Evolutionary conservation across 2,888 invertebrate species (phyloP).

Genomic region (Dicycla oo): DNA sequence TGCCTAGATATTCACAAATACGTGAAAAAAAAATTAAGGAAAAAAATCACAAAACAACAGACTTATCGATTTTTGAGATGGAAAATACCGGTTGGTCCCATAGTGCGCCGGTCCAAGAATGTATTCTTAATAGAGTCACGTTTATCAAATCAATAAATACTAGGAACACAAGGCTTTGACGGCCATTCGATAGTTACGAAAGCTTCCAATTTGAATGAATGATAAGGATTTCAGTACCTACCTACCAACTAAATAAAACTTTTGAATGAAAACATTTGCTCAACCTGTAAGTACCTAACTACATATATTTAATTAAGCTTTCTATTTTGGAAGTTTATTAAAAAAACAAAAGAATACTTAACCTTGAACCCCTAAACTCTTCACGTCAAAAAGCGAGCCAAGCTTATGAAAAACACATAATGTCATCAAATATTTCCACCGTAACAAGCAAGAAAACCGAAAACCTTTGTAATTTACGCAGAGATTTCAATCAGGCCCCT

Average conservation of each 20-base stretch:
- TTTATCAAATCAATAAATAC: slow-evolving; percentile 43
- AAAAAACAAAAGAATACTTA: not conserved
- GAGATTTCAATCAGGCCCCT: slow-evolving; percentile 62
- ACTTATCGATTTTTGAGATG: too few species aligned
- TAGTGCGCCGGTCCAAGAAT: not conserved
- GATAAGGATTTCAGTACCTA: not conserved
- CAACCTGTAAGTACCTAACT: not conserved
- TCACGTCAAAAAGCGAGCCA: slow-evolving; percentile 30
- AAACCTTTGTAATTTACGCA: slow-evolving; percentile 40
- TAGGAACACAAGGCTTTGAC: slow-evolving; percentile 23
- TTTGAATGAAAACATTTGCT: slow-evolving; percentile 8
- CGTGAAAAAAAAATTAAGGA: too few species aligned
- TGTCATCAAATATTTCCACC: slow-evolving; percentile 39
- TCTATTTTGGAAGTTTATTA: slow-evolving; percentile 1
- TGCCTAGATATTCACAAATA: too few species aligned
- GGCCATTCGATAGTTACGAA: not conserved
- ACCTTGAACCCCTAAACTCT: slow-evolving; percentile 15
- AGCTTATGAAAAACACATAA: slow-evolving; percentile 52
- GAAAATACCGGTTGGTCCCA: too few species aligned
- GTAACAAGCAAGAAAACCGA: slow-evolving; percentile 20
- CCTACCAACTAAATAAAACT: too few species aligned
- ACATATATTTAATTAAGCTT: too few species aligned
- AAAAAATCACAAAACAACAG: too few species aligned
- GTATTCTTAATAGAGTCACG: not conserved
- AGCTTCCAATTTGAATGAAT: not conserved